These are phyloP conservation scores for Dipodomys merriami DNA, from an alignment of 2,113 vertebrate genomes.

Conservation along the genomic window DNA sequence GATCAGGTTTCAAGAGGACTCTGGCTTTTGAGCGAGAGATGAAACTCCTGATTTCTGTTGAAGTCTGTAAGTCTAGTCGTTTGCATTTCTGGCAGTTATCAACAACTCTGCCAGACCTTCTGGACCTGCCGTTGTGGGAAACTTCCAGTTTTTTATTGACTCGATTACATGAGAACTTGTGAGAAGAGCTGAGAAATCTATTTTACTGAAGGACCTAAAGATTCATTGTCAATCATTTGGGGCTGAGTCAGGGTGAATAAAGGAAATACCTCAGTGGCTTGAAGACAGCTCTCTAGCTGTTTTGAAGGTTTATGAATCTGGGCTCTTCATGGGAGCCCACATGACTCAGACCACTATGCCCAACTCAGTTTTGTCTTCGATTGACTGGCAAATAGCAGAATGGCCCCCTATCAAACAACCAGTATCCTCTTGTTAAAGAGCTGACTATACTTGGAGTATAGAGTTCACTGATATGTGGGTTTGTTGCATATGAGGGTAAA, in stretches of 20 bases:
- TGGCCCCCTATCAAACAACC: not conserved
- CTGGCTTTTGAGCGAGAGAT: slow-evolving; percentile 55
- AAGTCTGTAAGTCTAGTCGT: slow-evolving; percentile 41
- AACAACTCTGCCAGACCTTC: slow-evolving; percentile 39
- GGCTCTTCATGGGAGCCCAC: not conserved
- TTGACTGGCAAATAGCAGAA: not conserved
- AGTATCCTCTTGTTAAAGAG: not conserved
- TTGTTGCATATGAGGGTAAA: not conserved
- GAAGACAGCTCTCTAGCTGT: slow-evolving; percentile 38
- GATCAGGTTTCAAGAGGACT: slow-evolving; percentile 59
- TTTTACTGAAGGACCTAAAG: slow-evolving; percentile 28
- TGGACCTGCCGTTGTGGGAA: slow-evolving; percentile 51
- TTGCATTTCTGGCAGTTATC: slow-evolving; percentile 61
- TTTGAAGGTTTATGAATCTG: not conserved
- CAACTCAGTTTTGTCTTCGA: not conserved
- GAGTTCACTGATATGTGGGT: not conserved
- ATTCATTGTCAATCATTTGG: not conserved
- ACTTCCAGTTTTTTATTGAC: slow-evolving; percentile 56
- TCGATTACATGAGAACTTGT: slow-evolving; percentile 49
- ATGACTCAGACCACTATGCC: slow-evolving; percentile 19
- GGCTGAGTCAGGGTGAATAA: not conserved
- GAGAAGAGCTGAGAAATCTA: slow-evolving; percentile 38
- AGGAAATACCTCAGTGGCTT: not conserved
- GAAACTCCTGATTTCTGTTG: slow-evolving; percentile 63
- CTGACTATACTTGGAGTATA: slow-evolving; percentile 16